Evolutionary conservation across 2,797 vertebrate genomes (phyloP), one percentile per base, ranked within the genome.

Genomic region (Craterocephalus amniculus): DNA sequence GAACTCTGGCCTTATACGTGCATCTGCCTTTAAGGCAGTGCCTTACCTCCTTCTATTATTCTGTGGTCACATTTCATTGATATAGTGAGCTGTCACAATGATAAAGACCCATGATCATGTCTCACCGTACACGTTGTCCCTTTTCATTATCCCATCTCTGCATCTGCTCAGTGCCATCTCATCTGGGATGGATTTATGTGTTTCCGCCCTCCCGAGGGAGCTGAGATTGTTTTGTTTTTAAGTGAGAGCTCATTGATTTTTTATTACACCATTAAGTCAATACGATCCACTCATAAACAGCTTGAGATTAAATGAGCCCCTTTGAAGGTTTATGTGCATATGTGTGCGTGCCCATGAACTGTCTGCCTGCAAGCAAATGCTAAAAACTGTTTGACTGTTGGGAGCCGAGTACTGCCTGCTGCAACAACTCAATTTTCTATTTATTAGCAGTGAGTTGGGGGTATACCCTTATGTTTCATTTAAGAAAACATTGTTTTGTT

Each of bases 221-320:
- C 78, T 31, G 55, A 87, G 86, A 92, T 86, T 88, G 90, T 90
- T 89, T 91, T 87, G 88, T 90, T 90, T 87, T 89, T 88, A 92
- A 93, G 85, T 87, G 81, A 89, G 74, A 63, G 64, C 79, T 86
- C 86, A 91, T 90, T 93, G 89, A 92, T 93, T 87, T 94, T 93
- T 93, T 92, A 93, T 90, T 91, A 91, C 79, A 64, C 87, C 76
- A 86, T 93, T 90, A 91, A 91, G 88, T 91, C 89, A 89, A 90
- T 85, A 90, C 43, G 73, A 87, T 84, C 58, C 79, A 68, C 83
- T 91, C 85, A 89, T 92, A 90, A 91, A 92, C 82, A 88, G 87
- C 71, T 86, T 85, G 80, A 83, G 81, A 89, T 91, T 91, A 89
- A 93, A 91, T 90, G 87, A 91, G 82, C 79, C 76, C 83, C 83